Conservation (phyloP, 1,140 invertebrate genomes). For the Drosophila erecta region DNA sequence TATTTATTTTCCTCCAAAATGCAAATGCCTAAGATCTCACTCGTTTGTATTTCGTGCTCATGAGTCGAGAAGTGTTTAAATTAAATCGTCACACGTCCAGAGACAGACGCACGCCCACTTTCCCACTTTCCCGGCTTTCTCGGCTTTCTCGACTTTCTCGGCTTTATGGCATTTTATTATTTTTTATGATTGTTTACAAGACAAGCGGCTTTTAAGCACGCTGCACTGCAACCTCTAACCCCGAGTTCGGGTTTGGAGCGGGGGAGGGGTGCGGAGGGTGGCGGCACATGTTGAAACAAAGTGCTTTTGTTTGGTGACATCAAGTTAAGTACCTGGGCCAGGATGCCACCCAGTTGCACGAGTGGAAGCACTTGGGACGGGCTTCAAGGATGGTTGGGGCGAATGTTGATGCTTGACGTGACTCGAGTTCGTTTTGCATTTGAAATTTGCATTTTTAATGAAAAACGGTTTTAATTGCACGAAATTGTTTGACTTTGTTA, state of each 20-base stretch:
- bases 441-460: slow-evolving; percentile 83
- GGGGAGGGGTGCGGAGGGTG: too few species aligned
- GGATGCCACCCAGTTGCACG: slow-evolving; percentile 51
- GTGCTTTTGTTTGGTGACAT: slow-evolving; percentile 82
- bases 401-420: slow-evolving; percentile 72
- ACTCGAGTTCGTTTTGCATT: slow-evolving; percentile 79
- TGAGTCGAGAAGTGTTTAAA: slow-evolving; percentile 24
- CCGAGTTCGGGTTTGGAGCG: too few species aligned
- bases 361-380: slow-evolving; percentile 64
- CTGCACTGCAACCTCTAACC: slow-evolving; percentile 66
- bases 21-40: too few species aligned
- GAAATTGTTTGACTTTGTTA: slow-evolving; percentile 82
- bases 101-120: not conserved
- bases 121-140: slow-evolving; percentile 56
- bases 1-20: not conserved
- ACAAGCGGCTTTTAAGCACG: slow-evolving; percentile 76
- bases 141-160: slow-evolving; percentile 36
- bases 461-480: slow-evolving; percentile 83
- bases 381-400: slow-evolving; percentile 21
- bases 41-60: not conserved
- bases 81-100: slow-evolving; percentile 39
- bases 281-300: slow-evolving; percentile 81
- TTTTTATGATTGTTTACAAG: slow-evolving; percentile 83
- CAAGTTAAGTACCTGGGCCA: slow-evolving; percentile 78
- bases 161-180: slow-evolving; percentile 81